Evolutionary conservation across 2,888 invertebrate species (phyloP).

Genomic region (Amblyjoppa fuscipennis): DNA sequence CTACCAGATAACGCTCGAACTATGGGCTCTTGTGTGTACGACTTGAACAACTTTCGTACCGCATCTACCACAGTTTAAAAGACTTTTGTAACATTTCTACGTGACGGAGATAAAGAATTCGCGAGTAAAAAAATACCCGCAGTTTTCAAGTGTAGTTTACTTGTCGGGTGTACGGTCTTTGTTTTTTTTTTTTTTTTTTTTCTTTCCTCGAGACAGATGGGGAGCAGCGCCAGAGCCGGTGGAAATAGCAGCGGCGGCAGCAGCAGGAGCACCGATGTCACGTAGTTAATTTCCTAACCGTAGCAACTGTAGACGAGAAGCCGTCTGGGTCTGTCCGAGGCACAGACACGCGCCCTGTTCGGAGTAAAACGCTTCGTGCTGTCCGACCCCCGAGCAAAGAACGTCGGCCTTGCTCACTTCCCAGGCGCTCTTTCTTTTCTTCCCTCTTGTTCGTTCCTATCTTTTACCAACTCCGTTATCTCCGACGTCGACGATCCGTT

Average conservation of each 20-base stretch:
- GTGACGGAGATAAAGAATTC: conserved; percentile 10
- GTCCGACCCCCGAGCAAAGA: conserved; percentile 32
- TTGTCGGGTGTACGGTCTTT: conserved; percentile 8
- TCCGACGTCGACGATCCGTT: conserved; percentile 52
- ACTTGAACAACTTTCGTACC: not conserved
- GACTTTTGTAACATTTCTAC: conserved; percentile 5
- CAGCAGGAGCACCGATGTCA: conserved; percentile 63
- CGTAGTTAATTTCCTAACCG: conserved; percentile 72
- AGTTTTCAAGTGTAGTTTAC: conserved; percentile 33
- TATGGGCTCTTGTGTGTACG: not conserved
- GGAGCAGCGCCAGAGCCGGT: conserved; percentile 5
- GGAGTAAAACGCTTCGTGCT: conserved; percentile 48
- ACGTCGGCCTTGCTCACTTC: conserved; percentile 39
- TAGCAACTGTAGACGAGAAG: conserved; percentile 58
- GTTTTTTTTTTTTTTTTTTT: conserved; percentile 10
- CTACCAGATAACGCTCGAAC: not conserved
- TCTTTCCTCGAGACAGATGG: conserved; percentile 1
- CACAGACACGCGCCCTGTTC: conserved; percentile 49
- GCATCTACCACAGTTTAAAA: conserved; percentile 6
- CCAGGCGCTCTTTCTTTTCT: conserved; percentile 28
- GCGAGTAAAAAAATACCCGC: conserved; percentile 23
- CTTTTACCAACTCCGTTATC: conserved; percentile 26
- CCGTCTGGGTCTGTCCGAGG: conserved; percentile 47
- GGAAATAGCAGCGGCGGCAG: conserved; percentile 23
- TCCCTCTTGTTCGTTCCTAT: conserved; percentile 32